Evolutionary conservation across 2,888 invertebrate species (phyloP).

Genomic region (Trichogramma dendrolimi): DNA sequence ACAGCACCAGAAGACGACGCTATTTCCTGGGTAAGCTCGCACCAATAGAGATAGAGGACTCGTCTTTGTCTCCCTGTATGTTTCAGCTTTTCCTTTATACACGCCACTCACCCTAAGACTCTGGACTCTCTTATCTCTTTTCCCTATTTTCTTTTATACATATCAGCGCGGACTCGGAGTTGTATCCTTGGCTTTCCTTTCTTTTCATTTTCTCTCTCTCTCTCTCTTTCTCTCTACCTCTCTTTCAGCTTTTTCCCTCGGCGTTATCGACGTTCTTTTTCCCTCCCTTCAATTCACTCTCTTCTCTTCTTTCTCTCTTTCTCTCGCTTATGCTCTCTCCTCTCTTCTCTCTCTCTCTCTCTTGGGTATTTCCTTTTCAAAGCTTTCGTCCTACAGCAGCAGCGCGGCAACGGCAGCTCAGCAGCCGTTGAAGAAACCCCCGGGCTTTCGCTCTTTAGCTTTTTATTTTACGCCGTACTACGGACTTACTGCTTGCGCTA

Average conservation of each 20-base stretch:
- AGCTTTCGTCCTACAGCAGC: constrained; percentile 35
- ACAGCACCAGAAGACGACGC: no score
- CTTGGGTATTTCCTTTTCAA: constrained; percentile 42
- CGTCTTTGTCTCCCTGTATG: no score
- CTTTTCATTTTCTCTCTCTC: constrained; percentile 28
- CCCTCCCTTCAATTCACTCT: constrained; percentile 25
- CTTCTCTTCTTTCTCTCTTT: constrained; percentile 47
- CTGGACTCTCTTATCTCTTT: no score
- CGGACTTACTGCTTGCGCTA: constrained; percentile 1
- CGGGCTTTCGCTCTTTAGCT: constrained; percentile 19
- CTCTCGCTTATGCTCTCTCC: constrained; percentile 45
- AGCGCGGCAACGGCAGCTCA: constrained; percentile 22
- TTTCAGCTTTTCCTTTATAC: no score
- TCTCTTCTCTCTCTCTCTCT: constrained; percentile 32
- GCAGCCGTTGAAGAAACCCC: constrained; percentile 14
- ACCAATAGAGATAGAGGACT: no score
- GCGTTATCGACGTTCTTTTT: constrained; percentile 49
- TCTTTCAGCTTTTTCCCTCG: constrained; percentile 42
- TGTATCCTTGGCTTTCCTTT: constrained; percentile 4
- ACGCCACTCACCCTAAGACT: no score
- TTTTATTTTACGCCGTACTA: constrained; percentile 19
- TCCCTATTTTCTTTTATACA: no score
- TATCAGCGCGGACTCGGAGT: no score
- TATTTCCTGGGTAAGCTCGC: no score
- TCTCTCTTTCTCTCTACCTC: constrained; percentile 27